phyloP scores from a whole-genome alignment of 2,888 invertebrate species.

The Noctua fimbriata region DNA sequence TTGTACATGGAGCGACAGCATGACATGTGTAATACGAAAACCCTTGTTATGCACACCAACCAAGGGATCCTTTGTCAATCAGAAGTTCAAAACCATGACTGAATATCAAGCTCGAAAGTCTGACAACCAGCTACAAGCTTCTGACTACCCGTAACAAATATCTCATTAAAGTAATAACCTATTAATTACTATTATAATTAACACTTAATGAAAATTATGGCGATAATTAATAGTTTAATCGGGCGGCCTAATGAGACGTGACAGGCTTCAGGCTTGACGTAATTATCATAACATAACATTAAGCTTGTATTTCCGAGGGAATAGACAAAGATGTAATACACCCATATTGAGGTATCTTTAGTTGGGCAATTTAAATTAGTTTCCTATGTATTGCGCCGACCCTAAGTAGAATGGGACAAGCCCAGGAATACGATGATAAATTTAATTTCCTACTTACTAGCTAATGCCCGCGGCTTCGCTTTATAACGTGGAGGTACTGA shows the following conservation, averaged over 20 bases:
- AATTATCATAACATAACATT: constrained; percentile 1
- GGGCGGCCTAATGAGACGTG: neutral
- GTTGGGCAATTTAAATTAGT: neutral
- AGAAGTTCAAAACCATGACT: neutral
- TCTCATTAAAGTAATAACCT: neutral
- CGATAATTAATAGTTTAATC: constrained; percentile 6
- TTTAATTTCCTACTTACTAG: too few species aligned
- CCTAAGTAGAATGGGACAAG: too few species aligned
- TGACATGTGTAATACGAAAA: too few species aligned
- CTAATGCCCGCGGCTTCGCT: too few species aligned
- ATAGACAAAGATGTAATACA: neutral
- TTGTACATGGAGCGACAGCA: too few species aligned
- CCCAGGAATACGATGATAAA: neutral
- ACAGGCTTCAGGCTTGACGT: neutral
- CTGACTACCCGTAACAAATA: neutral
- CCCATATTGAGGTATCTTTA: neutral
- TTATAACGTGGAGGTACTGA: too few species aligned
- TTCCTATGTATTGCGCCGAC: too few species aligned
- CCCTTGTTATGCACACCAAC: too few species aligned
- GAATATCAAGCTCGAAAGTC: neutral
- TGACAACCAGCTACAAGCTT: neutral
- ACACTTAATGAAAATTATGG: constrained; percentile 1
- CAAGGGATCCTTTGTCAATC: too few species aligned
- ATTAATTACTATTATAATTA: neutral
- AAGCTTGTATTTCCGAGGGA: neutral